Evolutionary conservation across 2,113 vertebrate genomes (phyloP).

Genomic region (Pyxicephalus adspersus): DNA sequence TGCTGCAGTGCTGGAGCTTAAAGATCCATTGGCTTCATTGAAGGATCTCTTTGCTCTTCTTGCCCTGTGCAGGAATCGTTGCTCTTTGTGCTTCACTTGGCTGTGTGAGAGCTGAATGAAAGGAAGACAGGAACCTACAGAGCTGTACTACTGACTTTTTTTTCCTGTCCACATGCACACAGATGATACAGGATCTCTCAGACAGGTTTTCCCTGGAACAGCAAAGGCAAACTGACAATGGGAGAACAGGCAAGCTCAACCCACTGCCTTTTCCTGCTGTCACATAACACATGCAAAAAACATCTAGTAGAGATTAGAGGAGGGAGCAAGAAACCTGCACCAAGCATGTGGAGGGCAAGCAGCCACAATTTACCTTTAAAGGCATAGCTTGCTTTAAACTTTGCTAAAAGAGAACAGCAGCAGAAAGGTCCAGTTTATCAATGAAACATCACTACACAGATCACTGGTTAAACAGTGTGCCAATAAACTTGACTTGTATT

Average conservation of each 20-base stretch:
- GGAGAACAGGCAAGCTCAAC: slow-evolving; percentile 63
- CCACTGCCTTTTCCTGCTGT: slow-evolving; percentile 68
- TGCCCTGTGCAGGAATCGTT: slow-evolving; percentile 64
- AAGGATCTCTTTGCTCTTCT: slow-evolving; percentile 55
- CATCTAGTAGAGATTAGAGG: slow-evolving; percentile 69
- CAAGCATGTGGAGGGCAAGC: slow-evolving; percentile 62
- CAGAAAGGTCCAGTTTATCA: slow-evolving; percentile 42
- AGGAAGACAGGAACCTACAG: slow-evolving; percentile 60
- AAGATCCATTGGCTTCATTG: slow-evolving; percentile 64
- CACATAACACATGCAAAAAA: slow-evolving; percentile 69
- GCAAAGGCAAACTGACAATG: slow-evolving; percentile 71
- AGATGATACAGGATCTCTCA: slow-evolving; percentile 69
- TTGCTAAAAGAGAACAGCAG: slow-evolving; percentile 55
- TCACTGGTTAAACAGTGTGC: slow-evolving; percentile 57
- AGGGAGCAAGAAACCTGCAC: slow-evolving; percentile 65
- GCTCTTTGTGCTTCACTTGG: slow-evolving; percentile 62
- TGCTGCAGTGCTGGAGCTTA: slow-evolving; percentile 62
- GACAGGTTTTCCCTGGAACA: slow-evolving; percentile 68
- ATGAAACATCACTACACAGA: slow-evolving; percentile 53
- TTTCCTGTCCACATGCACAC: slow-evolving; percentile 66
- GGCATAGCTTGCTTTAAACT: slow-evolving; percentile 56
- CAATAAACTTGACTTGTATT: slow-evolving; percentile 58
- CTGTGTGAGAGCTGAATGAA: slow-evolving; percentile 66
- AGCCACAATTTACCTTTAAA: slow-evolving; percentile 64
- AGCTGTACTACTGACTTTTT: slow-evolving; percentile 63